phyloP scores from a whole-genome alignment of 1,140 invertebrate species.

The Harpegnathos saltator region DNA sequence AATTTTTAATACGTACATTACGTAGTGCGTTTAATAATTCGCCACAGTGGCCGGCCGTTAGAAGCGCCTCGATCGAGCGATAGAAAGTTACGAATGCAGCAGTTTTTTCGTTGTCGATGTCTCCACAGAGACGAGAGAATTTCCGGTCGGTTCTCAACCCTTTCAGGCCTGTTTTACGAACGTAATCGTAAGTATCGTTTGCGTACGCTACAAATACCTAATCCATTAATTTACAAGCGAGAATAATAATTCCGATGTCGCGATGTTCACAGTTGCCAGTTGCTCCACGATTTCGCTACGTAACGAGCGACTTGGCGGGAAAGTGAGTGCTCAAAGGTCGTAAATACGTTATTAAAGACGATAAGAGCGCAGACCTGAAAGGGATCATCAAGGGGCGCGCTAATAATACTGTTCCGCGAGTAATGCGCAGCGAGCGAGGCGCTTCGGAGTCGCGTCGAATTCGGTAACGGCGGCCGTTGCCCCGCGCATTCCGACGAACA shows the following conservation, averaged over 20 bases:
- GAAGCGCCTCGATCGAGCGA: constrained; percentile 42
- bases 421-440: constrained; percentile 19
- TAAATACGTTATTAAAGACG: not conserved
- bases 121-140: not conserved
- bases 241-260: not conserved
- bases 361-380: constrained; percentile 8
- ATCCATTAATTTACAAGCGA: constrained; percentile 11
- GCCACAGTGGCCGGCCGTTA: constrained; percentile 46
- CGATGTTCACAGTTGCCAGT: not conserved
- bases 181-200: too few species aligned
- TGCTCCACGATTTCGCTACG: not conserved
- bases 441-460: constrained; percentile 33
- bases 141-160: not conserved
- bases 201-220: constrained; percentile 3
- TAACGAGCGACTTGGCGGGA: not conserved
- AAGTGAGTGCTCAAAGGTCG: not conserved
- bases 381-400: not conserved
- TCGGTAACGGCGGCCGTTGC: not conserved
- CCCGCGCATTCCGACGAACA: constrained; percentile 41
- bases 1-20: constrained; percentile 69
- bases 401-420: constrained; percentile 20
- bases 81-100: not conserved
- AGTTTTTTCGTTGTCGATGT: not conserved
- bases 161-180: constrained; percentile 10
- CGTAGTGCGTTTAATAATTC: constrained; percentile 63